Percentiles rank a stretch among this genome's conserved stretches.
Evolutionary conservation across 2,888 invertebrate genomes (phyloP).

Genomic region (Beris morrisii): DNA sequence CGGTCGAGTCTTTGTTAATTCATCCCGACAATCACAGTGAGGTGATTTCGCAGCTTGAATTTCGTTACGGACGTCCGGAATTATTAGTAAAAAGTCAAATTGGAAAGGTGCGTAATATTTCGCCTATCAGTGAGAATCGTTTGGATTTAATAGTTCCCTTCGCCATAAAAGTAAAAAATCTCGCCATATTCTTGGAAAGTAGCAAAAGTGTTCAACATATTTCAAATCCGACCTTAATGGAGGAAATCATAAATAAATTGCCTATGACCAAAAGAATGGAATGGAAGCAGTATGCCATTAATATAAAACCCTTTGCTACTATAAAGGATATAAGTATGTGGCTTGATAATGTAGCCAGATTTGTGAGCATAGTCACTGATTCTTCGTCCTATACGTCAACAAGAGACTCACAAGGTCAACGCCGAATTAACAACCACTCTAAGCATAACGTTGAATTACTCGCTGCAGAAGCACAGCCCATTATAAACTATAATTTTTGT

Average conservation of each 20-base stretch:
- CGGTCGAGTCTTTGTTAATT: slow-evolving; percentile 31
- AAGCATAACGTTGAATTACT: no score
- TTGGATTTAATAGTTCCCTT: slow-evolving; percentile 29
- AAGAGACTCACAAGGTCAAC: no score
- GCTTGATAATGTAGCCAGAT: slow-evolving; percentile 24
- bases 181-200: slow-evolving; percentile 29
- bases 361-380: no score
- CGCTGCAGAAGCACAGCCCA: no score
- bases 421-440: no score
- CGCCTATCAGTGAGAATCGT: slow-evolving; percentile 21
- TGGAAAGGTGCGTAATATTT: slow-evolving; percentile 31
- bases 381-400: no score
- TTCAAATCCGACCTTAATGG: slow-evolving; percentile 36
- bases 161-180: slow-evolving; percentile 27
- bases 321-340: slow-evolving; percentile 33
- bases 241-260: slow-evolving; percentile 32
- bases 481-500: no score
- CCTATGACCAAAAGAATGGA: slow-evolving; percentile 30
- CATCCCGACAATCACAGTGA: slow-evolving; percentile 33
- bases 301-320: slow-evolving; percentile 24
- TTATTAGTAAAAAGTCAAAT: slow-evolving; percentile 34
- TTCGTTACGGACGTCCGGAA: slow-evolving; percentile 38
- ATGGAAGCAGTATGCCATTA: slow-evolving; percentile 33
- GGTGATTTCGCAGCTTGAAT: slow-evolving; percentile 35
- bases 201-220: slow-evolving; percentile 28